Base-by-base conservation (phyloP, 1,140 invertebrate species). In the Cydia fagiglandana region DNA sequence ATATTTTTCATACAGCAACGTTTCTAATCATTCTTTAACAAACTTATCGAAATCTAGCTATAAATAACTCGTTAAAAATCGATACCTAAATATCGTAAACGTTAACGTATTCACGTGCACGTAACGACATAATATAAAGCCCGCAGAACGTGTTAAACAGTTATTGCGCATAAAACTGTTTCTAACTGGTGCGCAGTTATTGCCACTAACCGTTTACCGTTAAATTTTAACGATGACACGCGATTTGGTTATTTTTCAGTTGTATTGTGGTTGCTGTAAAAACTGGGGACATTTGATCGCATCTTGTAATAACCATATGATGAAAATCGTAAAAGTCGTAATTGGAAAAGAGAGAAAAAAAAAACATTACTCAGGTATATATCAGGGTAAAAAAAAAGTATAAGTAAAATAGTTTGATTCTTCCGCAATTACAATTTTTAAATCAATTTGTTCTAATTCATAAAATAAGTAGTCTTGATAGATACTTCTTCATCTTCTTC, bases 81-180 rank as follows among this genome's bases (percentile, higher is more conserved):
- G 66, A 70, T 73, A 77, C 78, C 77, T 78, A 75, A 82, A 79
- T 61, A 61, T 61, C 20, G 56, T 75, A 70, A 38, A 56, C 78
- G 80, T 86, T 82, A 84, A 87, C 81, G 83, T 87, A 86, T 86
- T 85, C 81, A 77, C 80, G 84, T 83, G 83, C 83, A 78, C 80
- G 68, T 77, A 84, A 86, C 80, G 75, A 76, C 73, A 64, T 77
- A 61, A 61, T 78, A 81, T 81, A 76, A 78, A 78, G 75, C 74
- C 64, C 75, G 45, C 75, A 75, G 76, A 47, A 74, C 76, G 79
- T 79, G 79, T 82, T 82, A 84, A 84, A 84, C 75, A 82, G 82
- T 86, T 85, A 86, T 85, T 73, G 80, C 77, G 74, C 80, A 81
- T 86, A 86, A 86, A 86, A 83, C 77, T 75, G 82, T 81, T 79